Conservation (phyloP, 2,888 invertebrate genomes). For the Catotricha subobsoleta region DNA sequence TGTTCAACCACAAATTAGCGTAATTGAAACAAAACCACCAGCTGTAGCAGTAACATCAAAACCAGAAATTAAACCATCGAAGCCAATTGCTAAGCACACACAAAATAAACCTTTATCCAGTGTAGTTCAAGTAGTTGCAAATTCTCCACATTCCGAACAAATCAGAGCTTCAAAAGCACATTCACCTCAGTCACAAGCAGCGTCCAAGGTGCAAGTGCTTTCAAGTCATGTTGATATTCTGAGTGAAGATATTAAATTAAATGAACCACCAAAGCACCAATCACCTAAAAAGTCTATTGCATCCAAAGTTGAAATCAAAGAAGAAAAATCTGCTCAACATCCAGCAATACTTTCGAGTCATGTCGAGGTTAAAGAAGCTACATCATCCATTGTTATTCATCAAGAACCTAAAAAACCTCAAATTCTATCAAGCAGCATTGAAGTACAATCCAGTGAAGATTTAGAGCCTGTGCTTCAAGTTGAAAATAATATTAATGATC, state of each 20-base stretch:
- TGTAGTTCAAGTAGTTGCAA: slow-evolving; percentile 15
- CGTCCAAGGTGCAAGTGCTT: slow-evolving; percentile 30
- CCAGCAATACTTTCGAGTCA: slow-evolving; percentile 19
- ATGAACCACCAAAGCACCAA: too few relatives aligned
- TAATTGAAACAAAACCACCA: slow-evolving; percentile 15
- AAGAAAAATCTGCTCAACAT: slow-evolving; percentile 12
- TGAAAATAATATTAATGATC: slow-evolving; percentile 59
- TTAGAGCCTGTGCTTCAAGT: slow-evolving; percentile 41
- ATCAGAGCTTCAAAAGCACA: too few relatives aligned
- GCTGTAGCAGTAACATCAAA: slow-evolving; percentile 12
- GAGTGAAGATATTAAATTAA: slow-evolving; percentile 8
- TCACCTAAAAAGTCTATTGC: slow-evolving; percentile 13
- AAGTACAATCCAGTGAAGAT: slow-evolving; percentile 33
- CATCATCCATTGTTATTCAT: slow-evolving; percentile 4
- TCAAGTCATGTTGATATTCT: slow-evolving; percentile 24
- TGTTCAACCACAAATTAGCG: slow-evolving; percentile 4
- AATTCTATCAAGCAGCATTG: slow-evolving; percentile 32
- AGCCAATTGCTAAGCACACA: slow-evolving; percentile 17
- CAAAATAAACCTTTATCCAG: slow-evolving; percentile 13
- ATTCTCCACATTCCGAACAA: slow-evolving; percentile 7
- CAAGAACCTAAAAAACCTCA: too few relatives aligned
- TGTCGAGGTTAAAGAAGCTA: slow-evolving; percentile 16
- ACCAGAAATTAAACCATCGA: slow-evolving; percentile 29
- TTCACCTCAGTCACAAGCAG: neutral
- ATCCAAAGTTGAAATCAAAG: slow-evolving; percentile 27